phyloP scores from a whole-genome alignment of 1,140 invertebrate species.

The Melanaphis sacchari region DNA sequence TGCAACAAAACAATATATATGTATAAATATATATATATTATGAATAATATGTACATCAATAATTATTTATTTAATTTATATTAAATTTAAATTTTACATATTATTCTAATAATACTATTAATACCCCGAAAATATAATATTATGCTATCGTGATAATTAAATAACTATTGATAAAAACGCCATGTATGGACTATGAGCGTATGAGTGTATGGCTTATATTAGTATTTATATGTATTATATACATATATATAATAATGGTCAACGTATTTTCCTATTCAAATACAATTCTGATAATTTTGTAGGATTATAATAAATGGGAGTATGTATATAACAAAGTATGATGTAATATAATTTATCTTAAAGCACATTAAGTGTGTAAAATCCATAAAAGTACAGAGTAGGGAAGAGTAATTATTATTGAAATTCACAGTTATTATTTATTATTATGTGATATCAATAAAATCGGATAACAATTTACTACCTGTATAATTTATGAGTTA shows the following conservation, averaged over 20 bases:
- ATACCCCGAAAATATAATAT: neutral
- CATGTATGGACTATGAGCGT: neutral
- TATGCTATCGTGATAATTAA: neutral
- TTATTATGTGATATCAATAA: neutral
- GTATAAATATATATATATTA: too few relatives aligned
- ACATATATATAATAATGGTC: neutral
- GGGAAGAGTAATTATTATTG: neutral
- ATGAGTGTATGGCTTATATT: neutral
- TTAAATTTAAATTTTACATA: neutral
- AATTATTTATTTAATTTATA: neutral
- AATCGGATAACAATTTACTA: neutral
- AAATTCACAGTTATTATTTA: neutral
- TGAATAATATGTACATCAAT: neutral
- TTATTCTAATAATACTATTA: neutral
- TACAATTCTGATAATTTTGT: neutral
- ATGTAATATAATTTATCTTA: neutral
- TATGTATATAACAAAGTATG: neutral
- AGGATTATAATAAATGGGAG: neutral
- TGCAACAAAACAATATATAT: neutral
- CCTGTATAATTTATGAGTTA: neutral
- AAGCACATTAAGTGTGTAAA: neutral
- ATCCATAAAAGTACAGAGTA: neutral
- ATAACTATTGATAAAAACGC: neutral
- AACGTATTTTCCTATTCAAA: neutral
- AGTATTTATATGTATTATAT: neutral